phyloP scores from a whole-genome alignment of 1,140 invertebrate genomes.

The Cydia pomonella region DNA sequence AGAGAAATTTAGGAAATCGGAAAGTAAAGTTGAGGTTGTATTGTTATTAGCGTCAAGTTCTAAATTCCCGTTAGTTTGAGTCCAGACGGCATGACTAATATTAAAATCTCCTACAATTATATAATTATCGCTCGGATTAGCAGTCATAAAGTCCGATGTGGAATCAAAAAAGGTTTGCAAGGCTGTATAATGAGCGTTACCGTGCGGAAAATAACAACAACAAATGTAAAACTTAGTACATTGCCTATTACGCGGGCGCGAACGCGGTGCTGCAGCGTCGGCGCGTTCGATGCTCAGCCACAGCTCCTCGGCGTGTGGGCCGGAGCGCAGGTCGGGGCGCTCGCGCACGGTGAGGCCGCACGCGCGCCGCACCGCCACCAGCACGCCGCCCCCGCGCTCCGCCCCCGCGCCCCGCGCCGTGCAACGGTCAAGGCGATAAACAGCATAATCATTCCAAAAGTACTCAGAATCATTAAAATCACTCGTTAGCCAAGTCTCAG shows the following conservation, averaged over 20 bases:
- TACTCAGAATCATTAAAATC: conserved; percentile 26
- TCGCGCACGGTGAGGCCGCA: no score
- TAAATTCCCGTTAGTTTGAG: no score
- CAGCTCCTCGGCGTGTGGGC: neutral
- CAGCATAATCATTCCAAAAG: conserved; percentile 6
- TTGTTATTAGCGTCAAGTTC: no score
- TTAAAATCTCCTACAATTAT: neutral
- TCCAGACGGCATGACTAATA: no score
- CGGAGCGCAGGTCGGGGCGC: conserved; percentile 3
- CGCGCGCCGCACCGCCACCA: neutral
- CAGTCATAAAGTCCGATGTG: neutral
- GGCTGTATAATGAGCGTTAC: neutral
- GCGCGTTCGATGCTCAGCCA: conserved; percentile 12
- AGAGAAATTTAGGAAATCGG: neutral
- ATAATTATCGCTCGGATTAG: neutral
- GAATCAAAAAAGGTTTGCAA: conserved; percentile 2
- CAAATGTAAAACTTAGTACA: neutral
- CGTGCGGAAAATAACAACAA: conserved; percentile 1
- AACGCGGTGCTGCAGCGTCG: neutral
- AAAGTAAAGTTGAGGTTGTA: no score
- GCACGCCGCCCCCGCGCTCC: neutral
- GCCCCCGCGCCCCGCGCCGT: conserved; percentile 12
- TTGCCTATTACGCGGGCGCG: neutral
- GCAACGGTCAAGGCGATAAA: neutral
- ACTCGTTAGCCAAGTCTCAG: neutral